Conservation (phyloP, 2,888 invertebrate species). For the Andrena minutula region DNA sequence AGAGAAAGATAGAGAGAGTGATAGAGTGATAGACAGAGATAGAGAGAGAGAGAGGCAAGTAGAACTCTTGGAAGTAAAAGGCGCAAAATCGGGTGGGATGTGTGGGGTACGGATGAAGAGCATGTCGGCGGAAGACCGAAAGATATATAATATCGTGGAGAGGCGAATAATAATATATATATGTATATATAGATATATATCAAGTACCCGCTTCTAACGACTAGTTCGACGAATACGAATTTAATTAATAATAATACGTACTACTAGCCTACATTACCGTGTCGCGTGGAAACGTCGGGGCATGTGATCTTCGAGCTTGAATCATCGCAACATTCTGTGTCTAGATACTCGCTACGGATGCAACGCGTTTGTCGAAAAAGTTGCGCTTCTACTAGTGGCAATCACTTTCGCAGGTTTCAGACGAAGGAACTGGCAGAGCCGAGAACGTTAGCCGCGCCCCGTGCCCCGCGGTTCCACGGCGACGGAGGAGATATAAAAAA, state of each 20-base stretch:
- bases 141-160: constrained; percentile 71
- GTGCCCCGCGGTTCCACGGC: constrained; percentile 47
- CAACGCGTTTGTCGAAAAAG: background rate
- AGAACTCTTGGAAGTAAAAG: constrained; percentile 74
- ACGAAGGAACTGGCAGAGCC: background rate
- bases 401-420: background rate
- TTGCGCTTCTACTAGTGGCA: too few species aligned
- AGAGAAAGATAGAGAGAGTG: background rate
- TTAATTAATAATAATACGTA: constrained; percentile 78
- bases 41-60: constrained; percentile 3
- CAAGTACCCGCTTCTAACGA: constrained; percentile 79
- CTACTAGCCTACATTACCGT: constrained; percentile 79
- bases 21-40: constrained; percentile 4
- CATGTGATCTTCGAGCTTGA: background rate
- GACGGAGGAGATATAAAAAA: constrained; percentile 68
- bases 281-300: constrained; percentile 44
- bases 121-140: constrained; percentile 76
- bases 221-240: constrained; percentile 78
- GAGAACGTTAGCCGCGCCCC: background rate
- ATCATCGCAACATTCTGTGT: background rate
- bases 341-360: background rate
- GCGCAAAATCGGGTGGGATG: constrained; percentile 72
- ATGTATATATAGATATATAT: constrained; percentile 71
- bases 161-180: constrained; percentile 76
- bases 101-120: constrained; percentile 73